Base-by-base conservation (phyloP, 2,113 vertebrate species). In the Urocolius indicus region DNA sequence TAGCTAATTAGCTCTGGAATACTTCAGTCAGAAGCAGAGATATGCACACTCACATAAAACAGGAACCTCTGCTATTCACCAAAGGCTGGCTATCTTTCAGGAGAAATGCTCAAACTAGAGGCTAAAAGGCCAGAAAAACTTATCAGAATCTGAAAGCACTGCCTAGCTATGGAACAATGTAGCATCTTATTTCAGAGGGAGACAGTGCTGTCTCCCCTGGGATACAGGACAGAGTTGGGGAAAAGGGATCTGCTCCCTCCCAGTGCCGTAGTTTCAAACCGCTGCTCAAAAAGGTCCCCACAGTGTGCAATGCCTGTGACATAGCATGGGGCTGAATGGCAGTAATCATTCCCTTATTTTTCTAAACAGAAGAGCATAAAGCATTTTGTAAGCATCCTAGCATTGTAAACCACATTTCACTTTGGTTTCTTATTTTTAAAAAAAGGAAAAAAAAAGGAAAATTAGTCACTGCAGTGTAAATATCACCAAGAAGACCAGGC, bases 391-490 rank as follows among this genome's bases (percentile, higher is more conserved):
- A 93, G 13, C 26, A 62, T 52, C 27, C 76, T 57, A 32, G 32
- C 86, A 69, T 92, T 79, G 51, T 82, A 69, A 76, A 16, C 14
- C n/a, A 20, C 69, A 55, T 55, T 94, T 84, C 49, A 45, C 41
- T 78, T 77, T 61, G 16, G 16, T 58, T 95, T 92, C 38, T 69
- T 66, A 43, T 83, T 84, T 83, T 84, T 41, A 41, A 41, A 41
- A 7, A 32, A 74, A 87, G 52, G 5, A 21, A 63, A 75, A 62
- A 59, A 41, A 30, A 43, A 2, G 17, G 3, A 45, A 79, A 96
- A 73, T 67, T 52, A 95, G 30, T 91, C 85, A 92, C 24, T 86
- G n/a, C 11, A 84, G 79, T 80, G 41, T n/a, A 86, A 95, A 43
- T 85, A 88, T 34, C 61, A 90, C n/a, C 0, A 0, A 43, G 51